Conservation (phyloP, 2,113 vertebrate genomes). For the Bostrychus sinensis region DNA sequence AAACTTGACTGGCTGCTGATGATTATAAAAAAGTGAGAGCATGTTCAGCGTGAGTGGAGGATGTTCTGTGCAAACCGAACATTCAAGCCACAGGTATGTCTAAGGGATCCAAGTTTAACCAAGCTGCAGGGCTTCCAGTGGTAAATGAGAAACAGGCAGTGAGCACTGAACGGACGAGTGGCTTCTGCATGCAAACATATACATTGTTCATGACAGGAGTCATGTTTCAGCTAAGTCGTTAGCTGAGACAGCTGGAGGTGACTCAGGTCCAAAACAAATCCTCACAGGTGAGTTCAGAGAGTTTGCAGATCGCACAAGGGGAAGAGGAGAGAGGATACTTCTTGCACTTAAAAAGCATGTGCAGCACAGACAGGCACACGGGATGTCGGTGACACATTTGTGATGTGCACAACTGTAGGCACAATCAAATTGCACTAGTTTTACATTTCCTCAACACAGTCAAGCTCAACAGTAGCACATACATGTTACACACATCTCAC, state of each 20-base stretch:
- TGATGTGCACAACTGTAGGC: slow-evolving; percentile 64
- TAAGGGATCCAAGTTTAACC: slow-evolving; percentile 60
- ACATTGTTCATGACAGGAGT: slow-evolving; percentile 51
- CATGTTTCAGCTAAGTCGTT: slow-evolving; percentile 29
- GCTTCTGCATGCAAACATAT: slow-evolving; percentile 42
- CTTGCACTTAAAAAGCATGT: slow-evolving; percentile 61
- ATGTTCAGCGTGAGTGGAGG: slow-evolving; percentile 8
- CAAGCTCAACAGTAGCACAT: slow-evolving; percentile 55
- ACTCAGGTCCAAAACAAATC: slow-evolving; percentile 50
- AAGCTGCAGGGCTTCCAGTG: slow-evolving; percentile 53
- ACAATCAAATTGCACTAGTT: slow-evolving; percentile 67
- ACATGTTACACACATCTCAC: slow-evolving; percentile 48
- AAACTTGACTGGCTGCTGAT: slow-evolving; percentile 18
- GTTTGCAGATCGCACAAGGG: slow-evolving; percentile 35
- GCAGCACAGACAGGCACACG: slow-evolving; percentile 74
- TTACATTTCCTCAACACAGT: slow-evolving; percentile 60
- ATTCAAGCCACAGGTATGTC: slow-evolving; percentile 74
- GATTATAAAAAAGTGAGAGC: slow-evolving; percentile 22
- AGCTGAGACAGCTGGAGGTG: slow-evolving; percentile 41
- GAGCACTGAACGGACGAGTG: slow-evolving; percentile 55
- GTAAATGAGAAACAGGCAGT: slow-evolving; percentile 72
- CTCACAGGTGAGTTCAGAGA: slow-evolving; percentile 46
- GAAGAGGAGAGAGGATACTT: slow-evolving; percentile 36
- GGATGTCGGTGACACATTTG: slow-evolving; percentile 68
- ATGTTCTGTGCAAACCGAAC: slow-evolving; percentile 49